phyloP scores from a whole-genome alignment of 2,113 vertebrate genomes.

The Vanacampus margaritifer region DNA sequence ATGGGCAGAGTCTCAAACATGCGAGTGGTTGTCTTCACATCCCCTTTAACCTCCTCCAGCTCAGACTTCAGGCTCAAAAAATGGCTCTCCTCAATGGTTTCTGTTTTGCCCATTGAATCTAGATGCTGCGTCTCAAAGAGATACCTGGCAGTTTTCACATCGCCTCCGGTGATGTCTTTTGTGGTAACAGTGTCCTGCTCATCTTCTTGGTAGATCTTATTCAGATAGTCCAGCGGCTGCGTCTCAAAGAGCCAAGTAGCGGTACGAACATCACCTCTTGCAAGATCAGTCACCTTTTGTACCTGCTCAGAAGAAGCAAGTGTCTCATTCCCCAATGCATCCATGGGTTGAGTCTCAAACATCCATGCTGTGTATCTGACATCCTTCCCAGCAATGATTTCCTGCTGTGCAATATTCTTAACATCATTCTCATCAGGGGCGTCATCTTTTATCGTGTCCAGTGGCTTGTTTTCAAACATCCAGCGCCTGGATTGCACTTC shows the following conservation, averaged over 20 bases:
- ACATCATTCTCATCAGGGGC: constrained; percentile 69
- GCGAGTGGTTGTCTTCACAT: constrained; percentile 79
- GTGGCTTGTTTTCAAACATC: constrained; percentile 84
- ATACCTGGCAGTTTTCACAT: constrained; percentile 81
- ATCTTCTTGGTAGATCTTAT: constrained; percentile 77
- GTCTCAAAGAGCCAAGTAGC: constrained; percentile 83
- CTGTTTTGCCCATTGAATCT: constrained; percentile 76
- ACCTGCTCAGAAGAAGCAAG: constrained; percentile 40
- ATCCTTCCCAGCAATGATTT: constrained; percentile 81
- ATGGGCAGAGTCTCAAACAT: constrained; percentile 82
- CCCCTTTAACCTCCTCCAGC: constrained; percentile 82
- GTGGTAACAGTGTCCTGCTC: constrained; percentile 51
- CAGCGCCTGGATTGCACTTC: constrained; percentile 83
- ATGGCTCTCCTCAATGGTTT: constrained; percentile 77
- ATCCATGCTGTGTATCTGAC: constrained; percentile 82
- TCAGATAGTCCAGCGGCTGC: constrained; percentile 74
- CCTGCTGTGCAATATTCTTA: constrained; percentile 73
- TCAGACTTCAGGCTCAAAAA: constrained; percentile 81
- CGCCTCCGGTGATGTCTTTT: constrained; percentile 75
- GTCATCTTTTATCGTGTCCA: constrained; percentile 77
- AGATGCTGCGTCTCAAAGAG: constrained; percentile 84
- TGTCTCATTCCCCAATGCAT: constrained; percentile 58
- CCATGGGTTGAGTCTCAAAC: constrained; percentile 86
- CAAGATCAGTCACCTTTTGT: constrained; percentile 71
- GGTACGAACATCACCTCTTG: constrained; percentile 74